These are phyloP conservation scores for Lasioglossum malachurum DNA, from an alignment of 2,888 invertebrate species.

Conservation along the genomic window DNA sequence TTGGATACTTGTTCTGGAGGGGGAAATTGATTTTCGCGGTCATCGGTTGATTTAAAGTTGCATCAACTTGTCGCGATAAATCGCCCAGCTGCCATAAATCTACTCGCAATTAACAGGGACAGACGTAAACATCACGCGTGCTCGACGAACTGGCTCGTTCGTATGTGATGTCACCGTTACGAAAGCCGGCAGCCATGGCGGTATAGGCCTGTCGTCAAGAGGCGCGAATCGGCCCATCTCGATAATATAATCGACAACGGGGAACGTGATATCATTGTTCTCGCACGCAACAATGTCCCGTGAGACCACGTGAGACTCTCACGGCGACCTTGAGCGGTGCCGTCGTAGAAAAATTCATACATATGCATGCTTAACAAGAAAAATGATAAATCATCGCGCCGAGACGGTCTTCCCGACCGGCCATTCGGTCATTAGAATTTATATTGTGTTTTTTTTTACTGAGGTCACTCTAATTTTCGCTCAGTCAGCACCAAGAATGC, in stretches of 20 bases:
- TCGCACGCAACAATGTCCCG: background rate
- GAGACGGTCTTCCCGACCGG: background rate
- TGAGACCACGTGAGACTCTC: background rate
- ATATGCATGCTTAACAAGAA: background rate
- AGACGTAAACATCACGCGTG: constrained; percentile 22
- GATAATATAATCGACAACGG: background rate
- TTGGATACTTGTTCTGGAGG: background rate
- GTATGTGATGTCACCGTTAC: constrained; percentile 48
- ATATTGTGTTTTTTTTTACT: background rate
- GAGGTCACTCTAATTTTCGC: background rate
- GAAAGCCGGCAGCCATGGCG: constrained; percentile 35
- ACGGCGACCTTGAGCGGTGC: background rate
- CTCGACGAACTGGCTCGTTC: constrained; percentile 29
- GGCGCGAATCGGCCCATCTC: background rate
- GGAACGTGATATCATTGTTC: background rate
- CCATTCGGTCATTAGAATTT: background rate
- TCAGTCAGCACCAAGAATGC: background rate
- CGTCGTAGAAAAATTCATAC: background rate
- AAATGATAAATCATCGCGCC: background rate
- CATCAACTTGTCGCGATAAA: constrained; percentile 40
- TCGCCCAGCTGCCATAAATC: constrained; percentile 45
- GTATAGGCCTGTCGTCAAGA: constrained; percentile 22
- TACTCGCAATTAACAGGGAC: constrained; percentile 36
- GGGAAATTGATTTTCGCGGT: background rate
- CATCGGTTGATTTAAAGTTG: constrained; percentile 25